These are phyloP conservation scores for Frankliniella intonsa DNA, from an alignment of 2,888 invertebrate species.

Conservation along the genomic window DNA sequence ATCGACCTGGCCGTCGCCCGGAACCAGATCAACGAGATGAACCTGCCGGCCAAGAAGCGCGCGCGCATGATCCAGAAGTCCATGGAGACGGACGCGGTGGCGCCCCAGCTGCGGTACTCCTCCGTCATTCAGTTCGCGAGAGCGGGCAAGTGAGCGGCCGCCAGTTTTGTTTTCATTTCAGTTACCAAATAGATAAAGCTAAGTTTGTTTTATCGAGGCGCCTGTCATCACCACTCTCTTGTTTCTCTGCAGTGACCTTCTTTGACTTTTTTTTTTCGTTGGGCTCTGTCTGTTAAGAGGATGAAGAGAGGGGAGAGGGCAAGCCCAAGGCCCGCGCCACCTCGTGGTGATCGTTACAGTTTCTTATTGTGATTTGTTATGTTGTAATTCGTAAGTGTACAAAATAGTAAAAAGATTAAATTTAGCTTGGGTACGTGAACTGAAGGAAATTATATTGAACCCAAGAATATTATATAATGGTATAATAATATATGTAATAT, in stretches of 20 bases:
- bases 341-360: conserved; percentile 9
- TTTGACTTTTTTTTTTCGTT: background rate
- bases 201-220: background rate
- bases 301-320: background rate
- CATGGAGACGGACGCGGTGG: conserved; percentile 51
- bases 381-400: conserved; percentile 18
- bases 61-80: conserved; percentile 69
- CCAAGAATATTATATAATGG: background rate
- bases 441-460: conserved; percentile 6
- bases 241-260: background rate
- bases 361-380: conserved; percentile 22
- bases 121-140: conserved; percentile 84
- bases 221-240: conserved; percentile 5
- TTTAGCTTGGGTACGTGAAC: conserved; percentile 14
- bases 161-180: background rate
- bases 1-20: conserved; percentile 50
- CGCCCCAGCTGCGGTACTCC: conserved; percentile 52
- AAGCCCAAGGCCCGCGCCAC: background rate
- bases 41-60: conserved; percentile 72
- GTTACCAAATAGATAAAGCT: conserved; percentile 21
- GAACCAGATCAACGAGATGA: conserved; percentile 55
- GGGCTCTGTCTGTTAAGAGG: background rate
- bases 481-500: background rate
- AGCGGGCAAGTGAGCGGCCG: conserved; percentile 33
- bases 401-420: background rate